Conservation (phyloP, 2,113 vertebrate species). For the Apodemus speciosus region DNA sequence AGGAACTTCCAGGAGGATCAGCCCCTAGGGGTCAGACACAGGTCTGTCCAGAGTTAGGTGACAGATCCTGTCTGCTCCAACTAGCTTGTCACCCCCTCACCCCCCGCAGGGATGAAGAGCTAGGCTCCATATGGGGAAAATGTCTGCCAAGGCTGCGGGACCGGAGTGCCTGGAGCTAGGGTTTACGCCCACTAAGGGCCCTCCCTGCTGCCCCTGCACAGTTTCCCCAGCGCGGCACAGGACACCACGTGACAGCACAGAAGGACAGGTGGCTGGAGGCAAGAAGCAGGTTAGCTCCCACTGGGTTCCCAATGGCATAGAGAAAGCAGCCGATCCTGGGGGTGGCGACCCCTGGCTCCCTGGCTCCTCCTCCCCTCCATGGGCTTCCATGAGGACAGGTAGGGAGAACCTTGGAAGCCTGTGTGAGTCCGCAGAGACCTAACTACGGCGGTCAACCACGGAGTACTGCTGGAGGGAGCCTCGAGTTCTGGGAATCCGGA, state of each 20-base stretch:
- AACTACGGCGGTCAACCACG: fast-evolving
- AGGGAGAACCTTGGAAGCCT: neutral
- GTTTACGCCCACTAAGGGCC: neutral
- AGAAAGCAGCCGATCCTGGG: neutral
- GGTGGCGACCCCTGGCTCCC: no score
- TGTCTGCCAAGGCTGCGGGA: neutral
- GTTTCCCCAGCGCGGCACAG: fast-evolving
- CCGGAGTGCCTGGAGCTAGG: neutral
- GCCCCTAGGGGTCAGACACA: neutral
- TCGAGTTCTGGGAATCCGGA: neutral
- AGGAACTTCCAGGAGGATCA: neutral
- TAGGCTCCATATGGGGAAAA: neutral
- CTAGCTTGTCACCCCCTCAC: neutral
- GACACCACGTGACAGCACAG: neutral
- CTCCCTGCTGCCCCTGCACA: neutral
- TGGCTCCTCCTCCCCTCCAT: neutral
- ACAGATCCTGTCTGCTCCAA: neutral
- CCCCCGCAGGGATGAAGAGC: neutral
- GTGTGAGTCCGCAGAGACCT: neutral
- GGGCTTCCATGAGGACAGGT: neutral
- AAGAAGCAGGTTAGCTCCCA: neutral
- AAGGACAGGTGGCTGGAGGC: neutral
- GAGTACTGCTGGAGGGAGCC: neutral
- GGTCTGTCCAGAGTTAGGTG: neutral
- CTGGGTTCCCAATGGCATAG: conserved; percentile 11